Evolutionary conservation across 2,888 invertebrate genomes (phyloP), one percentile per base, ranked within the genome.

Genomic region (Callyntrura guangdongensis): DNA sequence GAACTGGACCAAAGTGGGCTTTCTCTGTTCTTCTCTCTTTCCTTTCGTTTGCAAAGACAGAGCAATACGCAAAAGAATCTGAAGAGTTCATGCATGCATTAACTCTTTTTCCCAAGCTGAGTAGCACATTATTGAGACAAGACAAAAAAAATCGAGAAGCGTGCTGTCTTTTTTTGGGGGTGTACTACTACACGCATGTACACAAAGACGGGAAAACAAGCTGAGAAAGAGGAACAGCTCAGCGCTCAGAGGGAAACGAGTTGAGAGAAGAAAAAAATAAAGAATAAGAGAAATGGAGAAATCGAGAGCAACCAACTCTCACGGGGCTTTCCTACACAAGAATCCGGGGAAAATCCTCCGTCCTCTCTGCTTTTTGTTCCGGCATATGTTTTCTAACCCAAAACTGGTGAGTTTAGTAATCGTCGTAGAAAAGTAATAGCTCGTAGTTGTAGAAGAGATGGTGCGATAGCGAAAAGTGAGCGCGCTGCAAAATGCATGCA

Each of bases 251-350:
- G 67, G n/a, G n/a, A 45, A 67, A 67, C 61, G 61, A 64, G 59
- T 64, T 36, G 64, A 64, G 47, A 61, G 59, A 61, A 36, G 20
- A 81, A 61, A 61, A 61, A 27, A 61, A 36, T 20, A 81, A 61
- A 61, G 61, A 61, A 82, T 25, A 79, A 59, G 82, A 69, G 81
- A 81, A 87, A 82, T 82, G 81, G 87, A 87, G 81, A 69, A 81
- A 82, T 81, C 81, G 81, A 87, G 83, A 74, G 83, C 59, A 83
- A 83, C 83, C 74, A 89, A 83, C 89, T 89, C 89, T 89, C 89
- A 89, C 89, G 89, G 83, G 89, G 89, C 89, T 89, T 89, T 89
- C 89, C 89, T 89, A 59, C 83, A 83, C 69, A 89, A 83, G 89
- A 89, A 89, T 89, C 89, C 89, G 74, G 89, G 83, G 89, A 89